These are phyloP conservation scores for Vulpes lagopus DNA, from an alignment of 2,113 vertebrate genomes.

Conservation along the genomic window DNA sequence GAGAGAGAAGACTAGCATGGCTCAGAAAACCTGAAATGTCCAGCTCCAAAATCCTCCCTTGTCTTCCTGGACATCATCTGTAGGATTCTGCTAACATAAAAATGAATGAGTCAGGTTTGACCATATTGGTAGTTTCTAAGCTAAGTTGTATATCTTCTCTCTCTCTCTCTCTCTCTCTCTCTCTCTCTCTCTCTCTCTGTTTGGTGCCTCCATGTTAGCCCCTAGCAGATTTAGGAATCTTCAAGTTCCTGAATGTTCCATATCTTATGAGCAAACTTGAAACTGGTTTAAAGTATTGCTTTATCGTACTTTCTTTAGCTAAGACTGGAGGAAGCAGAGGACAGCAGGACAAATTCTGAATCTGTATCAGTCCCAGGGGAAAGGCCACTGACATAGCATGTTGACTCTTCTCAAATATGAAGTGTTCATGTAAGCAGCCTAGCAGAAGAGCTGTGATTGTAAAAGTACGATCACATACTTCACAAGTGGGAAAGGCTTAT, in stretches of 20 bases:
- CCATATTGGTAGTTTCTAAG: background rate
- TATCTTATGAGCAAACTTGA: background rate
- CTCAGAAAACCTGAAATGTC: background rate
- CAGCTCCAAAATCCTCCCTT: background rate
- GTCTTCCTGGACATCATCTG: background rate
- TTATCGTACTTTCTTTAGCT: background rate
- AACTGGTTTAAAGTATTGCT: background rate
- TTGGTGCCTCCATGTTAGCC: background rate
- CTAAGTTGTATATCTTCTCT: background rate
- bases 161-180: background rate
- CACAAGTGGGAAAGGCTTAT: background rate
- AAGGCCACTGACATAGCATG: background rate
- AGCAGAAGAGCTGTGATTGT: background rate
- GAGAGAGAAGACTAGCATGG: background rate
- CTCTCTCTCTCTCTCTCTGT: background rate
- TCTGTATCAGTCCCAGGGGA: too few relatives aligned
- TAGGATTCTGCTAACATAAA: background rate
- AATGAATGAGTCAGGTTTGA: background rate
- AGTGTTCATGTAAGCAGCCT: background rate
- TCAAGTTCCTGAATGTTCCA: background rate
- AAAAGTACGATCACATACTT: too few relatives aligned
- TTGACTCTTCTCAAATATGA: background rate
- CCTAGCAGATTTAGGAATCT: background rate
- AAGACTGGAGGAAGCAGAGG: background rate
- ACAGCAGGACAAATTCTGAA: slow-evolving; percentile 5